These are phyloP conservation scores for Erebia aethiops DNA, from an alignment of 2,888 invertebrate species.

Conservation along the genomic window DNA sequence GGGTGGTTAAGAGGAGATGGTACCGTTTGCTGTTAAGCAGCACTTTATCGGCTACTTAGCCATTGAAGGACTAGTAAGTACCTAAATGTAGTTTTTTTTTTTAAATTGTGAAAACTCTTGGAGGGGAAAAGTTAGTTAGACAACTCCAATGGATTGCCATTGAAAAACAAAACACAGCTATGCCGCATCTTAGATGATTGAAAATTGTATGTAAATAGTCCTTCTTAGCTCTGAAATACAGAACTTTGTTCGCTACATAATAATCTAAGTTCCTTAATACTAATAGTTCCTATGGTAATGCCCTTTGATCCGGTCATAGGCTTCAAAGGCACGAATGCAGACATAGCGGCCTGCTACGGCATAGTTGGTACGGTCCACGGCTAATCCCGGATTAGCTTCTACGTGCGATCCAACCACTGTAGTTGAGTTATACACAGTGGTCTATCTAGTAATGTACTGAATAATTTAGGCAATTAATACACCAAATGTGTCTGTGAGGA, in stretches of 20 bases:
- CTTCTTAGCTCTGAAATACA: neutral
- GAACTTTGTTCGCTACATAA: neutral
- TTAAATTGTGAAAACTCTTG: too few species aligned
- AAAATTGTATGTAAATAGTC: neutral
- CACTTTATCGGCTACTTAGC: too few species aligned
- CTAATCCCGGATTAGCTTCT: constrained; percentile 68
- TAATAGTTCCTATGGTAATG: constrained; percentile 45
- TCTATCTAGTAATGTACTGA: constrained; percentile 9
- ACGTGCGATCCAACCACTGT: constrained; percentile 71
- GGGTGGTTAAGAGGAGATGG: too few species aligned
- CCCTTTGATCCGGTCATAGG: constrained; percentile 77
- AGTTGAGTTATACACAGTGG: constrained; percentile 45
- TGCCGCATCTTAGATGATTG: too few species aligned
- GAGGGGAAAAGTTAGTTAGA: too few species aligned
- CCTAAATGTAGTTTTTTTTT: too few species aligned
- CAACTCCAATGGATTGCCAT: too few species aligned
- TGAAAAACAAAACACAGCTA: neutral
- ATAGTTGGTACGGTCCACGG: constrained; percentile 64
- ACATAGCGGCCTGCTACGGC: constrained; percentile 64
- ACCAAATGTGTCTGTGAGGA: too few species aligned
- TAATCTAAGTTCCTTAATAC: neutral
- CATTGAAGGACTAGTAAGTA: too few species aligned
- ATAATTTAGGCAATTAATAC: constrained; percentile 9
- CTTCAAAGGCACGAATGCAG: constrained; percentile 74
- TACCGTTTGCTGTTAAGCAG: too few species aligned